Evolutionary conservation across 2,113 vertebrate species (phyloP).

Genomic region (western clawed frog (Xenopus tropicalis)): UCB_Xtro_10.0 CM004445.2:80080501-80081000

Average conservation of each 20-base stretch:
- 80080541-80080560: neutral
- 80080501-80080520: too few relatives aligned
- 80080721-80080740: slow-evolving; percentile 9
- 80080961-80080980: too few relatives aligned
- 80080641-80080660: slow-evolving; percentile 6
- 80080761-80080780: slow-evolving; percentile 14
- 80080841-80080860: too few relatives aligned
- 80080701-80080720: slow-evolving; percentile 8
- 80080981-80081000: too few relatives aligned
- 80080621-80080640: slow-evolving; percentile 3
- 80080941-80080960: too few relatives aligned
- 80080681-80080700: neutral
- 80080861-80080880: neutral
- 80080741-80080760: neutral
- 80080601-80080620: slow-evolving; percentile 4
- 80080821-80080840: neutral
- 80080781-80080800: neutral
- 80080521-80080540: too few relatives aligned
- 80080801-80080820: neutral
- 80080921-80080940: too few relatives aligned
- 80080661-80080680: slow-evolving; percentile 2
- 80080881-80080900: too few relatives aligned
- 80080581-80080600: neutral
- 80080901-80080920: too few relatives aligned
- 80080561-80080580: neutral